Base-by-base conservation (phyloP, 2,888 invertebrate genomes). In the Capitulum mitella region DNA sequence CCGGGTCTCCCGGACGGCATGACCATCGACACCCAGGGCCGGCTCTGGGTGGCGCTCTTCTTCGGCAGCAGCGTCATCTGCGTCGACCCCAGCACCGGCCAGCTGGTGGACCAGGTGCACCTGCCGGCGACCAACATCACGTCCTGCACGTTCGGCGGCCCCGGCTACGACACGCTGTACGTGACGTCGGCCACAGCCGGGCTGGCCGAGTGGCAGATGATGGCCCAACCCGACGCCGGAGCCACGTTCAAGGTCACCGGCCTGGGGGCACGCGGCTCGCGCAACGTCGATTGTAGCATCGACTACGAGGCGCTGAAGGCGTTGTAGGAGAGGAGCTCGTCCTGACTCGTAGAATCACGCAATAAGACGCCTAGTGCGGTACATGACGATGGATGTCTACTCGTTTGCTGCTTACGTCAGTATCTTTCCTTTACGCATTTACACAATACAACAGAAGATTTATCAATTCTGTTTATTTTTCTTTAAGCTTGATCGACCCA, bases 1-100 rank as follows among this genome's bases (percentile, higher is more conserved):
- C 64, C 77, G 22, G 85, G 86, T 1, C 83, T 83, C 54, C 87
- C 87, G 0, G 87, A 87, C 82, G 87, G 87, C 0, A 86, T 94
- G 92, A 91, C 92, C 80, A 92, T 92, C 79, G 94, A 94, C 86
- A 88, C 89, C 0, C 90, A 92, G 37, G 87, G 84, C 8, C 86
- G 87, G 78, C 81, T 88, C 3, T 87, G 87, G 87, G 85, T 88
- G 12, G 87, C 87, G 5, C 85, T 84, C 80, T 87, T 84, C 83
- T 87, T 87, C 80, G 92, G 91, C 22, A 89, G 89, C 80, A 88
- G 89, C 84, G 84, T 81, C 19, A 61, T 81, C 32, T 80, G 80
- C 77, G 26, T 81, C 3, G 81, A 81, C 77, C 80, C 81, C 5
- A 74, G 54, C 40, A 77, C 77, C 0, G 79, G 80, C 1, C 82